phyloP scores from a whole-genome alignment of 1,140 invertebrate genomes.

The Megalopta genalis region DNA sequence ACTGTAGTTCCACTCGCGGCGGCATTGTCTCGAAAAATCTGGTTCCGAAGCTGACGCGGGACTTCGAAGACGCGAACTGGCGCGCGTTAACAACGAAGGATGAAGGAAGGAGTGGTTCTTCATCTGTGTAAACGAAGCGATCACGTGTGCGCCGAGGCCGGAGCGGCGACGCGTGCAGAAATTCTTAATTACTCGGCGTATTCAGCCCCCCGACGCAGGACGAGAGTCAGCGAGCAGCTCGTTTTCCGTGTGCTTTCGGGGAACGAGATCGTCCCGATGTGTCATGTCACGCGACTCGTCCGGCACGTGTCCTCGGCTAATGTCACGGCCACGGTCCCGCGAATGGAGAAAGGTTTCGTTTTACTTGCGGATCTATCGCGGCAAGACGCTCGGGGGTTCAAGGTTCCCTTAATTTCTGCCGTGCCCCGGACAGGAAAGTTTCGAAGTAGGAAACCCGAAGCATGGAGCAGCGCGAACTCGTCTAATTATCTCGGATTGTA shows the following conservation, averaged over 20 bases:
- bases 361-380: no score
- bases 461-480: no score
- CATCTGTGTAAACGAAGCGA: neutral
- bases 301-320: constrained; percentile 33
- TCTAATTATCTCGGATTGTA: no score
- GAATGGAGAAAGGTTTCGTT: neutral
- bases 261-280: constrained; percentile 30
- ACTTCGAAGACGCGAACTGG: no score
- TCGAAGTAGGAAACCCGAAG: no score
- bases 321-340: constrained; percentile 6
- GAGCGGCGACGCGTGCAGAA: neutral
- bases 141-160: neutral
- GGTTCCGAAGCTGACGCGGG: no score
- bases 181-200: constrained; percentile 32
- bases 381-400: neutral
- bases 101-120: no score
- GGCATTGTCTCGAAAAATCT: no score
- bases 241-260: neutral
- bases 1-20: no score
- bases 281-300: constrained; percentile 38
- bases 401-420: neutral
- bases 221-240: neutral
- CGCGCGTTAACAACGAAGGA: no score
- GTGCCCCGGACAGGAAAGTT: no score
- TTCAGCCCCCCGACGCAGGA: neutral